phyloP scores from a whole-genome alignment of 1,140 invertebrate genomes.

The Oryzaephilus surinamensis region DNA sequence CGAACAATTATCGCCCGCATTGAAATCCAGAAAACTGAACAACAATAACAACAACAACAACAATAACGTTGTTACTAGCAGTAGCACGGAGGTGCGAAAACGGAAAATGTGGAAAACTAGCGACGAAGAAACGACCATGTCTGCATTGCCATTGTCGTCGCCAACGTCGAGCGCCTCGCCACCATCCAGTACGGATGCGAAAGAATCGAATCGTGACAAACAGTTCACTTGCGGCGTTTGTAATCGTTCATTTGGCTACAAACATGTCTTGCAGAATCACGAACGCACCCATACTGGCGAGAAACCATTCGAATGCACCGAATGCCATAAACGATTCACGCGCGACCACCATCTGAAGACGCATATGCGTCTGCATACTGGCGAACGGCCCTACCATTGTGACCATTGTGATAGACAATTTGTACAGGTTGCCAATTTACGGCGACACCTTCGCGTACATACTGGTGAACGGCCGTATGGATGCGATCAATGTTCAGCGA shows the following conservation, averaged over 20 bases:
- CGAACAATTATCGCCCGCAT: slow-evolving; percentile 28
- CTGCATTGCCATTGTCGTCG: slow-evolving; percentile 30
- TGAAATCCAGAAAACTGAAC: slow-evolving; percentile 34
- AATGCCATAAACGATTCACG: slow-evolving; percentile 91
- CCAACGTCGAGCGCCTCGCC: slow-evolving; percentile 42
- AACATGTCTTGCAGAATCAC: slow-evolving; percentile 92
- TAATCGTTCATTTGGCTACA: slow-evolving; percentile 79
- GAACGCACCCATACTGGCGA: slow-evolving; percentile 94
- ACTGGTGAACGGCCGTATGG: slow-evolving; percentile 91
- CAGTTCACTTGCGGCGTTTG: slow-evolving; percentile 82
- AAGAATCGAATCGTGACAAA: slow-evolving; percentile 57
- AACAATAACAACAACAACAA: slow-evolving; percentile 39
- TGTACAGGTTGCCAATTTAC: slow-evolving; percentile 88
- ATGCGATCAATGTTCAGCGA: slow-evolving; percentile 78
- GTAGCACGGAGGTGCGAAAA: slow-evolving; percentile 33
- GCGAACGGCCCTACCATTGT: slow-evolving; percentile 88
- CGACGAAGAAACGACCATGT: slow-evolving; percentile 35
- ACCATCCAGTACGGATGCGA: slow-evolving; percentile 36
- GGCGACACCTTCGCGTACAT: slow-evolving; percentile 87
- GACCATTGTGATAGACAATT: slow-evolving; percentile 84
- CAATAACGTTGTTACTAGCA: slow-evolving; percentile 39
- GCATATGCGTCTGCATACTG: slow-evolving; percentile 85
- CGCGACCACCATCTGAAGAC: slow-evolving; percentile 93
- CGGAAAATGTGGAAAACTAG: slow-evolving; percentile 21
- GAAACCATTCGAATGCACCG: slow-evolving; percentile 90